Conservation (phyloP, 2,113 vertebrate genomes). For the Nestor notabilis region DNA sequence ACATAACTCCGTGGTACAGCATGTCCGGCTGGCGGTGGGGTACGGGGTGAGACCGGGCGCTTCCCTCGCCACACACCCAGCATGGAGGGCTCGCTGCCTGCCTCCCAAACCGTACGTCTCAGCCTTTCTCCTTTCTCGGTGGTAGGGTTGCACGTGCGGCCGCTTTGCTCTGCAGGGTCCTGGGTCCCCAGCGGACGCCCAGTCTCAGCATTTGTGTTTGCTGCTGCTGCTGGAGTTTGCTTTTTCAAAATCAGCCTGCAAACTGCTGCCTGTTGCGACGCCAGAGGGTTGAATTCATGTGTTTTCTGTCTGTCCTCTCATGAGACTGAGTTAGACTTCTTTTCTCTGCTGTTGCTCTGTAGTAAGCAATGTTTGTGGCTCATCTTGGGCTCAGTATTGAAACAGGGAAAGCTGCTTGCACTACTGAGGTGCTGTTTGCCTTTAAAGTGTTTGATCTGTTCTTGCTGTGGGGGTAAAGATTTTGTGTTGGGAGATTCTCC, state of each 20-base stretch:
- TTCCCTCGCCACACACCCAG: neutral
- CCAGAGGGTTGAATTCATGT: fast-evolving
- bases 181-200: neutral
- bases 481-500: neutral
- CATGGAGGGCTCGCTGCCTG: conserved; percentile 61
- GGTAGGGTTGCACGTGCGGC: neutral
- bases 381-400: neutral
- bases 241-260: neutral
- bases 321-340: neutral
- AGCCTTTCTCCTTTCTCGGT: neutral
- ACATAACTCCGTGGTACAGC: neutral
- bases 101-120: conserved; percentile 56
- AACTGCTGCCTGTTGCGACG: neutral
- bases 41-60: neutral
- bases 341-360: neutral
- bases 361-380: neutral
- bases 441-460: neutral
- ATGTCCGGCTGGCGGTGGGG: conserved; percentile 36
- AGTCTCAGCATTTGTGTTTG: neutral
- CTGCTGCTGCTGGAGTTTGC: neutral
- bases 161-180: neutral
- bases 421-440: neutral
- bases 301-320: neutral
- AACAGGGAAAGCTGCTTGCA: neutral
- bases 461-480: neutral